Evolutionary conservation across 2,113 vertebrate genomes (phyloP).

Genomic region (Arizona elegans): DNA sequence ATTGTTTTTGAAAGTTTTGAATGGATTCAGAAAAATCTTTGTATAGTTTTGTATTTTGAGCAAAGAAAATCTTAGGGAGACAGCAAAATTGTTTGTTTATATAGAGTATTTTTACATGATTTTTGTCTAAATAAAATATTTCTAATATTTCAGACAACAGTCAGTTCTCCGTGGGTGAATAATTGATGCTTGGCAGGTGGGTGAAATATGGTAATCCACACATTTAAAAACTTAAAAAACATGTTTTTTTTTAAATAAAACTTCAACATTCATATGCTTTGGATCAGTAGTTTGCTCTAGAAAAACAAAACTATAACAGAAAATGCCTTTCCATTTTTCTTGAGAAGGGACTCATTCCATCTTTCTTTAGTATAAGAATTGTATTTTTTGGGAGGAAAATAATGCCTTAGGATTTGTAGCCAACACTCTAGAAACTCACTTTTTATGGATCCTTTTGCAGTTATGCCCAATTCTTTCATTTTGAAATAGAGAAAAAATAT

Average conservation of each 20-base stretch:
- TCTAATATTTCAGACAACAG: neutral
- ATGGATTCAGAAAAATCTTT: neutral
- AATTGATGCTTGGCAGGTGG: neutral
- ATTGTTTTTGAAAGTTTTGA: neutral
- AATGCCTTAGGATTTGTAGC: neutral
- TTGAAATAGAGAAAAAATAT: neutral
- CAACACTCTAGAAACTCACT: neutral
- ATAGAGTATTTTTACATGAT: neutral
- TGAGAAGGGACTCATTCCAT: neutral
- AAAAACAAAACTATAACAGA: neutral
- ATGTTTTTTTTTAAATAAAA: neutral
- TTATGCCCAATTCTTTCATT: neutral
- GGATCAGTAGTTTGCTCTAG: neutral
- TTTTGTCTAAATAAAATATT: neutral
- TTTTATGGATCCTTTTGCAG: neutral
- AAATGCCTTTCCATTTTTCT: neutral
- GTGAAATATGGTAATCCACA: neutral
- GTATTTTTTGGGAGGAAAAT: neutral
- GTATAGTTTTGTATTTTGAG: neutral
- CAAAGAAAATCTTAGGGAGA: neutral
- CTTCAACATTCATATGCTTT: neutral
- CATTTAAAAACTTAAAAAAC: neutral
- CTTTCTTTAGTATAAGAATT: neutral
- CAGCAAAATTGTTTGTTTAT: neutral
- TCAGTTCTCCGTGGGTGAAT: neutral